Base-by-base conservation (phyloP, 2,888 invertebrate genomes). In the Drosophila cognata region DNA sequence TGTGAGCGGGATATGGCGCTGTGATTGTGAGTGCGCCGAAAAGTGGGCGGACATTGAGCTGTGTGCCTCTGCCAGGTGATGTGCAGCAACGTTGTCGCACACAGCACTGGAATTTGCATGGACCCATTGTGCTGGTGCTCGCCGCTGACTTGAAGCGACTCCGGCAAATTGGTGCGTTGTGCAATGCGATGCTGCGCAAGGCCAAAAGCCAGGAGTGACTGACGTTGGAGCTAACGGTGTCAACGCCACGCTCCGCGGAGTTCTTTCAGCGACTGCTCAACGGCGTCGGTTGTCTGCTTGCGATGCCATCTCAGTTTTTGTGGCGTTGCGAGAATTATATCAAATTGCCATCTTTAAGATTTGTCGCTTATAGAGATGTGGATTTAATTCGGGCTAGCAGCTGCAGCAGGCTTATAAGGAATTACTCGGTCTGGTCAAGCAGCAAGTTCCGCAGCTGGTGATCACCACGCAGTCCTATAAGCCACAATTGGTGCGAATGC, bases 41-140 rank as follows among this genome's bases (percentile, higher is more conserved):
- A 18, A 89, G 90, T 50, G 85, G 85, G 7, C 88, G 89, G 10
- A 82, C 83, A 0, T 11, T 82, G 1, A 71, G 83, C 59, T 85
- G 71, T 33, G 56, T 88, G 10, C 86, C 50, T 85, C 0, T 89
- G 85, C 7, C 74, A 89, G 35, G 35, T 29, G 6, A 74, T 78
- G 1, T 46, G 53, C 33, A 55, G 8, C 62, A 31, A 4, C 58
- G 67, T 4, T 6, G 38, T 2, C 36, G 41, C 4, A 0, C 5
- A 0, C 28, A 11, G 1, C 8, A 7, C 8, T 55, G 61, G 65
- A 21, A 66, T 1, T 29, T 71, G 38, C 16, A 13, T 2, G 85
- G 85, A 1, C 31, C 83, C 0, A 13, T 76, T n/a, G 85, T 68
- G 0, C 2, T 85, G 25, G 68, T 89, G 4, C 18, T 85, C 4